Evolutionary conservation across 2,797 vertebrate species (phyloP), one percentile per base, ranked within the genome.

Genomic region (Manis javanica): DNA sequence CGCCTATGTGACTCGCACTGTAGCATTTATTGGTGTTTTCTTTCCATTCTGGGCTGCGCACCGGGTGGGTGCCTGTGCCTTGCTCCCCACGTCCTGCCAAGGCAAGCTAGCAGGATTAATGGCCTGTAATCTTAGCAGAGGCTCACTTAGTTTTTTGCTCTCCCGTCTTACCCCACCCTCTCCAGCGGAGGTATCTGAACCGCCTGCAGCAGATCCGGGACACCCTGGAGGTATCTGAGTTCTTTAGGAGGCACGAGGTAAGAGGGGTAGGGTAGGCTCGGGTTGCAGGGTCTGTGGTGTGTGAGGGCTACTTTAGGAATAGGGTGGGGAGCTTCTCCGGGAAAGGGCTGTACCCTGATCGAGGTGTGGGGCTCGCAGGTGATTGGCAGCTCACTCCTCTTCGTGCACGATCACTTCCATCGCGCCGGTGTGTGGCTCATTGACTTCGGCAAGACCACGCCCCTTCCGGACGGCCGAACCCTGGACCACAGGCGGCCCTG

Each of bases 381-480:
- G 31, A 99, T 99, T n/a, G 99, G 99, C 98, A 99, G 99, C 98
- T 99, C 99, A 8, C 99, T 99, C 96, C 99, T 99, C 97, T 99
- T 99, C 96, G 99, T 99, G 97, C 99, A 99, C 0, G 99, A 99
- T 98, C 99, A 99, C 97, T 99, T 98, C 26, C 99, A 99, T 90
- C 99, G 98, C 3, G 99, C 99, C 1, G 98, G 99, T 15, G 99
- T 99, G 83, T 99, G 99, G 99, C 99, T 99, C 90, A 99, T 99
- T 10, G 99, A 99, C 98, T 99, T 99, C 97, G 99, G 99, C 78
- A 99, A 99, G 98, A 99, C 99, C 91, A 99, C 99, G 0, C 98
- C 98, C 57, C 98, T 99, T 51, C 99, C 99, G 0, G 99, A 99
- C 18, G 99, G 99, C 97, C 99, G 99, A 97, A 99, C 95, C 21